A percentile compares a stretch with the other conserved stretches of the same genome.
Evolutionary conservation across 2,113 vertebrate genomes (phyloP).

Genomic region (Chloropsis cyanopogon): DNA sequence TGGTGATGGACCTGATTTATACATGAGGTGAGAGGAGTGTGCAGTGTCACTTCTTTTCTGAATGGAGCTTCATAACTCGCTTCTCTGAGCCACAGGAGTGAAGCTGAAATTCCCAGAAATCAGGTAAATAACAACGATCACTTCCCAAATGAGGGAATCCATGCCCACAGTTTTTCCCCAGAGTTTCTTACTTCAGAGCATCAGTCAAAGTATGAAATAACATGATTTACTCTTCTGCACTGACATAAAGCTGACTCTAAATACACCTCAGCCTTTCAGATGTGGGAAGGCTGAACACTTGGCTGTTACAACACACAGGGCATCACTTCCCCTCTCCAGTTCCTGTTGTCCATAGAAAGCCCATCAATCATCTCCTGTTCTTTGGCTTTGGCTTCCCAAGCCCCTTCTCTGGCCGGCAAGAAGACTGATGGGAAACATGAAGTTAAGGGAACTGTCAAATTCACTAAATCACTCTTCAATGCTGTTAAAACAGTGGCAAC

Average conservation of each 20-base stretch:
- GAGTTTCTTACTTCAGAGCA: background rate
- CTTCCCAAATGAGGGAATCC: background rate
- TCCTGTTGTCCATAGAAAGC: conserved; percentile 4
- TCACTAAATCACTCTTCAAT: background rate
- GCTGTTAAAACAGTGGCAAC: background rate
- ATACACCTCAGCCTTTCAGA: background rate
- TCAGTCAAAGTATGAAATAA: background rate
- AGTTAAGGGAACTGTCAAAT: background rate
- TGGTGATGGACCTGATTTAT: background rate
- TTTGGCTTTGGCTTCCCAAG: background rate
- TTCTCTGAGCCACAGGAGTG: background rate
- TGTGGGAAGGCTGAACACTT: background rate
- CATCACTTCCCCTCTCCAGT: background rate
- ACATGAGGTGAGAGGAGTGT: background rate
- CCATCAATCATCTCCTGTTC: background rate
- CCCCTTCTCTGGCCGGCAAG: background rate
- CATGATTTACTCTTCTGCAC: background rate
- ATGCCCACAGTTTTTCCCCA: background rate
- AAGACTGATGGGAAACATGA: conserved; percentile 7
- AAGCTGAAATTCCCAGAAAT: background rate
- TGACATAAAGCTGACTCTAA: background rate
- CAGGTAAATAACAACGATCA: background rate
- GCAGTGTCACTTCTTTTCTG: background rate
- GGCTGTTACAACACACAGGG: background rate
- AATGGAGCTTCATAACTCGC: background rate